Evolutionary conservation across 2,888 invertebrate genomes (phyloP), one percentile per base, ranked within the genome.

Genomic region (Habroteleia sp.): DNA sequence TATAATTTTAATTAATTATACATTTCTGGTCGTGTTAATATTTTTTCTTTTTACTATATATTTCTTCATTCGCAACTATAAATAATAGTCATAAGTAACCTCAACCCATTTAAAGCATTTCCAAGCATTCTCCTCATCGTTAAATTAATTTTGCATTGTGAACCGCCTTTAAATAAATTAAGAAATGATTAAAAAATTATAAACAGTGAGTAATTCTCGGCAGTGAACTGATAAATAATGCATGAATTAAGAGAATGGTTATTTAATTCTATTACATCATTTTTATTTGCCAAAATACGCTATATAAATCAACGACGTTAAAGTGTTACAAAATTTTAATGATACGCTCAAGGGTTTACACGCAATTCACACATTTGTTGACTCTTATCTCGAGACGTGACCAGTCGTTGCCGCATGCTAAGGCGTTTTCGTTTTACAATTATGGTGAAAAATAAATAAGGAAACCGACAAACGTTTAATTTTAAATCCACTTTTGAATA

Each of bases 281-380:
- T n/a, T 46, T 60, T 17, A 46, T 31, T 62, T 48, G 37, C 27
- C 16, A 10, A 14, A 62, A 60, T 44, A 58, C 44, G 29, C 16
- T 48, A 42, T 37, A 62, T 54, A 60, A 62, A 71, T 71, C 71
- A 46, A 54, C 39, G 33, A 23, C 31, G 42, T 27, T 71, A 71
- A 71, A 71, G 71, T 71, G 71, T 71, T 71, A 13, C 60, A 27
- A 62, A 71, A 71, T 71, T 54, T 54, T 44, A 54, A 62, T 48
- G 62, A 62, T 54, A 62, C 60, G 71, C 41, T 62, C 54, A 39
- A 16, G 46, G 23, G 54, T 48, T 71, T 46, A 62, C 71, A 71
- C 71, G 71, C 71, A 54, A 71, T 62, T 71, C 60, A 44, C 62
- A 71, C 69, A 71, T 71, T 71, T 71, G 69, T 71, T 62, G 52